Evolutionary conservation across 2,888 invertebrate species (phyloP), one percentile per base, ranked within the genome.

Genomic region (Trichogramma dendrolimi): DNA sequence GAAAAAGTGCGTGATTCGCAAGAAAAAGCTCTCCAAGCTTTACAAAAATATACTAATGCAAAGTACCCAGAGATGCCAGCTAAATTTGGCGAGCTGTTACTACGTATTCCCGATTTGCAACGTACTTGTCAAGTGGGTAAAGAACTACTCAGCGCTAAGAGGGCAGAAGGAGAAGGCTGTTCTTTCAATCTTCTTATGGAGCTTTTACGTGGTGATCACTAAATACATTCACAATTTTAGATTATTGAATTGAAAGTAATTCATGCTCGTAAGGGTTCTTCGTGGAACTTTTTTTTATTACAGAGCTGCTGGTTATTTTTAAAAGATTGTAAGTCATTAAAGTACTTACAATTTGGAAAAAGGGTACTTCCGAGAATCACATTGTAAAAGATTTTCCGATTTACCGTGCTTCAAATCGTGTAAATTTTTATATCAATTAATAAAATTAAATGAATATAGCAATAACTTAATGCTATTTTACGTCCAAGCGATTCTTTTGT

Each of bases 101-200:
- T 96, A 66, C 86, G 96, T 72, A 94, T 97, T 79, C 95, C 96
- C 10, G 96, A 97, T 80, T 83, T 97, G 72, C 94, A 96, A 80
- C 85, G 96, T 76, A 94, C 96, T 71, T 96, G 96, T 80, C 94
- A 94, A 85, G 90, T 92, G 69, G 94, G 94, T 71, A 96, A 96
- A 80, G 96, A 95, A 79, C 91, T 95, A 88, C 83, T 96, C 71
- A 88, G 88, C 61, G 86, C 87, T 70, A 92, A 93, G 79, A 93
- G 95, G 70, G 92, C 93, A 64, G 83, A 83, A 67, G 79, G 79
- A 42, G 93, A 94, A 74, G 91, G 92, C 61, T 89, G 91, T 64
- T 91, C 91, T 76, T 96, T 96, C 83, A 96, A 96, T 80, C 85
- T 97, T 72, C 86, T 97, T 69, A 94, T 96, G 91, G 97, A 97